These are phyloP conservation scores for Megaceryle alcyon DNA, from an alignment of 2,797 vertebrate species.

Conservation along the genomic window DNA sequence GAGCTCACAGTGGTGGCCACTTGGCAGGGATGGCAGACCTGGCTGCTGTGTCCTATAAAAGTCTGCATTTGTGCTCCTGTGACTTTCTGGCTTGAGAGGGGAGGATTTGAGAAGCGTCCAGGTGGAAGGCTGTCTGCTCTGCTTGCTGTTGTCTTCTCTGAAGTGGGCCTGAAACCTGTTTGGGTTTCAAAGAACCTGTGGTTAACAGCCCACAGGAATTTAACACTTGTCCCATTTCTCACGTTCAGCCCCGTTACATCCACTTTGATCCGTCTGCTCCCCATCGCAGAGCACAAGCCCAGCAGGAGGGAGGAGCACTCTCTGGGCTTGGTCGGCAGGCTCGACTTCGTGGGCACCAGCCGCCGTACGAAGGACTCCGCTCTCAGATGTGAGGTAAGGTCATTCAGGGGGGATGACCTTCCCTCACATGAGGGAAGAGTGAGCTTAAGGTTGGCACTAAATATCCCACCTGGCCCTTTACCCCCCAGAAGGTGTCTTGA, in stretches of 20 bases:
- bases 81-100: background rate
- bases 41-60: background rate
- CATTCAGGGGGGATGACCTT: background rate
- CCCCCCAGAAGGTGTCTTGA: background rate
- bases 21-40: background rate
- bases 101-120: background rate
- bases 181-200: background rate
- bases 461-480: background rate
- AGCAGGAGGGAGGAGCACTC: background rate
- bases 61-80: background rate
- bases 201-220: background rate
- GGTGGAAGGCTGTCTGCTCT: background rate
- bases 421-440: rapidly evolving
- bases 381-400: background rate
- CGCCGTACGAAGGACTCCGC: rapidly evolving
- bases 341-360: rapidly evolving
- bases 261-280: rapidly evolving
- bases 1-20: background rate
- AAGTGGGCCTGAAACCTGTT: background rate
- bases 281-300: rapidly evolving
- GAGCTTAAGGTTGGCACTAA: background rate
- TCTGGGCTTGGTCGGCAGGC: background rate
- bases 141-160: rapidly evolving
- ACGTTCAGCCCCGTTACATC: background rate
- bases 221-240: background rate